Base-by-base conservation (phyloP, 2,113 vertebrate genomes). In the Xyliphius kryptos region DNA sequence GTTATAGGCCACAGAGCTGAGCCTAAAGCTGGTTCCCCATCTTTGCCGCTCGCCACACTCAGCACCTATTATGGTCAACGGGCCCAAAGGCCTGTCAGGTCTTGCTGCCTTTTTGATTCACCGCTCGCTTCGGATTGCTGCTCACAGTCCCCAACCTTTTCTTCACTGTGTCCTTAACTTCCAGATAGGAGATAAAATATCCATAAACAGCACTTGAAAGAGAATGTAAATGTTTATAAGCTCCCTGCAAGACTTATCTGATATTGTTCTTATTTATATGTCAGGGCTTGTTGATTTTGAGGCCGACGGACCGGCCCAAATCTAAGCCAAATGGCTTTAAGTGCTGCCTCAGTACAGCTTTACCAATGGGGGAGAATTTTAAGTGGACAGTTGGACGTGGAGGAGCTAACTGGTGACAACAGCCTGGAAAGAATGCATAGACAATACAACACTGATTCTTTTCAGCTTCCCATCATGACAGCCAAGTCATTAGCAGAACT, bases 141-240 rank as follows among this genome's bases (percentile, higher is more conserved):
- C 57, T 50, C 47, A 44, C 44, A 60, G 63, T 66, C 69, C 51
- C 38, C 19, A 13, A 52, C 63, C 61, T 77, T 75, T 71, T 74
- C 56, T 68, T 76, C 72, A 56, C 67, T 47, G 62, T 71, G 72
- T 71, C 66, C 76, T 67, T 19, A 56, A 68, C 68, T 75, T 71
- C 61, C 68, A 76, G 78, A 80, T 80, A 80, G 70, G 67, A 78
- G 78, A 80, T 78, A 80, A 78, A 76, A 78, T 75, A 78, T 78
- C 72, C 75, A 80, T 80, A 80, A 80, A 78, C 78, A 80, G 72
- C 76, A 78, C 78, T 80, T 78, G 76, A 80, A 80, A 78, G 78
- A 70, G 73, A 80, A 80, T 80, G 78, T 80, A 80, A 80, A 80
- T 80, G 76, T 80, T 80, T 80, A 80, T 78, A 80, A 70, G 57